A percentile compares a stretch with the other conserved stretches of the same genome.
phyloP scores from a whole-genome alignment of 2,888 invertebrate species.

The Ophion obscuratus region DNA sequence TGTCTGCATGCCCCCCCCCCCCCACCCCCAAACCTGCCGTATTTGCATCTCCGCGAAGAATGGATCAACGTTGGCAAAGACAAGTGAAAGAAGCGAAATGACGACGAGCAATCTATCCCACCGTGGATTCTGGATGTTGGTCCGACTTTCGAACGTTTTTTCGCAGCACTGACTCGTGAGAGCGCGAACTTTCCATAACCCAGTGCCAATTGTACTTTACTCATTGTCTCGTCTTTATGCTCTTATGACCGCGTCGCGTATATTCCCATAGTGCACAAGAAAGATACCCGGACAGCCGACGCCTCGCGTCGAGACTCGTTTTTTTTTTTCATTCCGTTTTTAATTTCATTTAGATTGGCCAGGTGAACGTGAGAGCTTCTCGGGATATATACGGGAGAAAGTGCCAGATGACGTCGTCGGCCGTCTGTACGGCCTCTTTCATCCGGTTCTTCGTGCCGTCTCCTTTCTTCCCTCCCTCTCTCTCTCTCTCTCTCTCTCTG shows the following conservation, averaged over 20 bases:
- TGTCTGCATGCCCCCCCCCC: not conserved
- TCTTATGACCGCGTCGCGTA: not conserved
- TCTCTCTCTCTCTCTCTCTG: conserved; percentile 12
- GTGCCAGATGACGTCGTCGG: conserved; percentile 49
- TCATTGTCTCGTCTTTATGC: not conserved
- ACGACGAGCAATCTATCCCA: not conserved
- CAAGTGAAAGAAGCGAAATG: not conserved
- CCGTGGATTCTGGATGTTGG: not conserved
- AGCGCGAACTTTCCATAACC: conserved; percentile 31
- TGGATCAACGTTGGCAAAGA: not conserved
- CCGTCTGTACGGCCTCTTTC: conserved; percentile 43
- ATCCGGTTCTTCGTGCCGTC: conserved; percentile 53
- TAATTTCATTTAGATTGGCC: conserved; percentile 44
- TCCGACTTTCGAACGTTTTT: conserved; percentile 41
- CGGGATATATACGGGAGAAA: conserved; percentile 27
- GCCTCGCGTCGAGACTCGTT: not conserved
- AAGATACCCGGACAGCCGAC: conserved; percentile 1
- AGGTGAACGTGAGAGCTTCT: conserved; percentile 54
- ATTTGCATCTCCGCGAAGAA: not conserved
- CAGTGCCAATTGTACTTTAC: conserved; percentile 23
- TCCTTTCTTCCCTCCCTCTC: conserved; percentile 60
- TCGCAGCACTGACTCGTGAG: conserved; percentile 13
- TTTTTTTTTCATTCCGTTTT: conserved; percentile 37
- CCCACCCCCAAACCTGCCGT: no score
- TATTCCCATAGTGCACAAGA: conserved; percentile 15